Conservation (phyloP, 2,888 invertebrate genomes). For the Drosophila prolongata region DNA sequence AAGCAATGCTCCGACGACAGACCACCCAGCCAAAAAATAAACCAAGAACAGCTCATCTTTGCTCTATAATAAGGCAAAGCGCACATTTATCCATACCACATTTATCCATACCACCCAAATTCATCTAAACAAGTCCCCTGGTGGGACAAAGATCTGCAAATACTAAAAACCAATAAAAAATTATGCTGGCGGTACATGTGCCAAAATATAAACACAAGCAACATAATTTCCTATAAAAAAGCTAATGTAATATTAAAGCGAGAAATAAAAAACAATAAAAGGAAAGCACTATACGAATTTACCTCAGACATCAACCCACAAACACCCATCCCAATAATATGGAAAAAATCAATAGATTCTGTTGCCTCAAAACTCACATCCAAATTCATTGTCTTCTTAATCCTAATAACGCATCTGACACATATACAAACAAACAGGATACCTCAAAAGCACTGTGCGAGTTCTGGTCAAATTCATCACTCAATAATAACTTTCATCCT, state of each 20-base stretch:
- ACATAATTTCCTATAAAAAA: no score
- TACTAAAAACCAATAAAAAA: constrained; percentile 11
- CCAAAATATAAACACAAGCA: no score
- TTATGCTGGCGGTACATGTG: no score
- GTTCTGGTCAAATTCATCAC: constrained; percentile 1
- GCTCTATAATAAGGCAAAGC: neutral
- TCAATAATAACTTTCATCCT: neutral
- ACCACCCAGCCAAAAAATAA: no score
- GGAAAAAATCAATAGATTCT: no score
- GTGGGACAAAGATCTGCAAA: constrained; percentile 18
- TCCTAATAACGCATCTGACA: neutral
- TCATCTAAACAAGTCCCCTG: constrained; percentile 14
- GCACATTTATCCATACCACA: constrained; percentile 16
- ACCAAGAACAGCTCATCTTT: no score
- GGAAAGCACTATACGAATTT: no score
- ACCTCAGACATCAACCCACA: no score
- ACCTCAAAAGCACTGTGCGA: neutral
- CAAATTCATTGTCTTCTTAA: neutral
- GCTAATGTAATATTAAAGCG: no score
- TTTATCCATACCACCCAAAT: constrained; percentile 15
- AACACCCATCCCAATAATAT: no score
- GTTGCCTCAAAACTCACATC: neutral
- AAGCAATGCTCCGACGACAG: no score
- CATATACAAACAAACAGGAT: neutral
- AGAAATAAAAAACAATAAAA: no score